These are phyloP conservation scores for Leucophora obtusa DNA, from an alignment of 2,888 invertebrate species.

Conservation along the genomic window DNA sequence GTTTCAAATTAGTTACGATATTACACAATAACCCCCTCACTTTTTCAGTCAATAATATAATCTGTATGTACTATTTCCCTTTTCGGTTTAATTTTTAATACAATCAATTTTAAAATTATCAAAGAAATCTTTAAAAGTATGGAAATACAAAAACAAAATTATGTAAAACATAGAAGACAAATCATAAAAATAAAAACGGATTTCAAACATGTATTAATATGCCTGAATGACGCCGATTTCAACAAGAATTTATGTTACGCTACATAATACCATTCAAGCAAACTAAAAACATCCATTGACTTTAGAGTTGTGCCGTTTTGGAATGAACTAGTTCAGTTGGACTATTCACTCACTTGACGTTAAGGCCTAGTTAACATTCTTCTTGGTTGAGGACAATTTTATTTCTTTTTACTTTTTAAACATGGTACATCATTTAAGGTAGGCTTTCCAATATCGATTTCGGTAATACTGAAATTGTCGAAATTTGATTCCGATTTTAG, in stretches of 20 bases:
- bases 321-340: too few relatives aligned
- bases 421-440: too few relatives aligned
- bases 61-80: slow-evolving; percentile 16
- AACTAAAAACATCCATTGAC: slow-evolving; percentile 1
- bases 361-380: too few relatives aligned
- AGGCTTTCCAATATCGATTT: too few relatives aligned
- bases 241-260: slow-evolving; percentile 57
- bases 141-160: slow-evolving; percentile 8
- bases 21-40: not conserved
- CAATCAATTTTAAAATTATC: slow-evolving; percentile 35
- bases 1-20: slow-evolving; percentile 46
- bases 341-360: too few relatives aligned
- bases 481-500: too few relatives aligned
- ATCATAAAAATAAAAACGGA: slow-evolving; percentile 10
- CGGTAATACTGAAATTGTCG: too few relatives aligned
- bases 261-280: slow-evolving; percentile 46
- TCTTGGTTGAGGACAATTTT: too few relatives aligned
- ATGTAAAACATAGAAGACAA: slow-evolving; percentile 5
- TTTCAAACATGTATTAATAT: slow-evolving; percentile 35
- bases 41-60: not conserved
- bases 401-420: too few relatives aligned
- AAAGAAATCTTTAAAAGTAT: slow-evolving; percentile 15
- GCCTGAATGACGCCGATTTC: slow-evolving; percentile 61
- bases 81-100: slow-evolving; percentile 2
- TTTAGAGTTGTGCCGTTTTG: too few relatives aligned